phyloP scores from a whole-genome alignment of 2,113 vertebrate genomes.

The Miniopterus natalensis region DNA sequence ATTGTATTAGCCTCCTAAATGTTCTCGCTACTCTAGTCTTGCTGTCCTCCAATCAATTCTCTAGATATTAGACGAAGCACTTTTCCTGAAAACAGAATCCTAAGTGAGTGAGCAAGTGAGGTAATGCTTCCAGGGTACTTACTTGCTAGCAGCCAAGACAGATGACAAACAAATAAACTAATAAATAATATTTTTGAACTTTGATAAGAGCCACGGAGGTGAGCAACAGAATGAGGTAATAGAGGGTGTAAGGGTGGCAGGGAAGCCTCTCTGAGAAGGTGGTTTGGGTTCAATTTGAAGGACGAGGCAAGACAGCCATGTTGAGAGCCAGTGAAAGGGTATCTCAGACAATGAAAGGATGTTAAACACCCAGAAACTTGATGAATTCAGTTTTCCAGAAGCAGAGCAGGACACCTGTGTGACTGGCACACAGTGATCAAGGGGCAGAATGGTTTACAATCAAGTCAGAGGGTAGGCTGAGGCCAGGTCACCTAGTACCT shows the following conservation, averaged over 20 bases:
- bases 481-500: neutral
- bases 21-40: neutral
- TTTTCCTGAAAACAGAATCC: neutral
- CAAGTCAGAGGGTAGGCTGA: neutral
- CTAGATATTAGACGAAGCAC: neutral
- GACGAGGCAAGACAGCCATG: neutral
- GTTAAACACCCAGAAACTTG: neutral
- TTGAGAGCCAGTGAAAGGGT: neutral
- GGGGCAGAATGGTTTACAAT: neutral
- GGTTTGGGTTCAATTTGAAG: neutral
- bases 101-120: neutral
- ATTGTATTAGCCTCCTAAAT: neutral
- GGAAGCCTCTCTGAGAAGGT: neutral
- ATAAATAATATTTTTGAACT: neutral
- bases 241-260: too few species aligned
- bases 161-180: neutral
- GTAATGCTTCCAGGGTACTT: neutral
- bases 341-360: neutral
- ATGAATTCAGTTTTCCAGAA: neutral
- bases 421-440: neutral
- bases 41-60: neutral
- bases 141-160: neutral
- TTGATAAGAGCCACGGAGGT: neutral
- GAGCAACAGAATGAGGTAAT: neutral
- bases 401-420: neutral